A percentile compares a stretch with the other conserved stretches of the same genome.
Evolutionary conservation across 2,888 invertebrate species (phyloP).

Genomic region (Augochlorella aurata): DNA sequence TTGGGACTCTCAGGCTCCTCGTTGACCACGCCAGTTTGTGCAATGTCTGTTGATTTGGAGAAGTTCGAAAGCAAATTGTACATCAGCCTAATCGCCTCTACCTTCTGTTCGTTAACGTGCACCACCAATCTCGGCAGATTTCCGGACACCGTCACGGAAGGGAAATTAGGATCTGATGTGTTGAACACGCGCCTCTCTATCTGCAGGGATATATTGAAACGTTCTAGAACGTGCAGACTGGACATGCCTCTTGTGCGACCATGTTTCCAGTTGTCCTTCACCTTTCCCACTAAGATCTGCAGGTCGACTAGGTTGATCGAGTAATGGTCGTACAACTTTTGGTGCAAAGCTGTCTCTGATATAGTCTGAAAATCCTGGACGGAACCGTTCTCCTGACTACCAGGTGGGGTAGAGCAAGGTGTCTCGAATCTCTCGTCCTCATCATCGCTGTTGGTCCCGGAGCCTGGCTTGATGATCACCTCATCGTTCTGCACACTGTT

Average conservation of each 20-base stretch:
- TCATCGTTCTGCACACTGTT: slow-evolving; percentile 80
- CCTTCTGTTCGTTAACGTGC: slow-evolving; percentile 95
- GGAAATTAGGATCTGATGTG: slow-evolving; percentile 93
- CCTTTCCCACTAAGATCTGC: slow-evolving; percentile 93
- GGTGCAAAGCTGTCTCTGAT: slow-evolving; percentile 85
- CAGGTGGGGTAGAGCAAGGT: slow-evolving; percentile 94
- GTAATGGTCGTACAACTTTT: slow-evolving; percentile 90
- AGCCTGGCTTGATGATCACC: slow-evolving; percentile 58
- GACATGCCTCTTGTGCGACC: slow-evolving; percentile 93
- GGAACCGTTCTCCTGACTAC: slow-evolving; percentile 87
- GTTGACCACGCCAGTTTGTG: slow-evolving; percentile 54
- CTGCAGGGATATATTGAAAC: slow-evolving; percentile 85
- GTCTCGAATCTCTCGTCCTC: slow-evolving; percentile 83
- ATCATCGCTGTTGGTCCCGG: slow-evolving; percentile 71
- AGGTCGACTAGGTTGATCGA: slow-evolving; percentile 81
- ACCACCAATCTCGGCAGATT: slow-evolving; percentile 93
- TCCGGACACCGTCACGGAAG: slow-evolving; percentile 91
- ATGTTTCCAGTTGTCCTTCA: slow-evolving; percentile 94
- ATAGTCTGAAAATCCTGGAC: slow-evolving; percentile 74
- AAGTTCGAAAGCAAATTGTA: slow-evolving; percentile 81
- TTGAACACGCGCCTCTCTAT: slow-evolving; percentile 91
- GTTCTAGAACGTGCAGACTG: slow-evolving; percentile 91
- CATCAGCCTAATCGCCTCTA: slow-evolving; percentile 86
- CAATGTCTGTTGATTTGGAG: slow-evolving; percentile 60
- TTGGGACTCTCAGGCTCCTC: slow-evolving; percentile 76